Conservation (phyloP, 2,113 vertebrate genomes). For the Mungos mungo region DNA sequence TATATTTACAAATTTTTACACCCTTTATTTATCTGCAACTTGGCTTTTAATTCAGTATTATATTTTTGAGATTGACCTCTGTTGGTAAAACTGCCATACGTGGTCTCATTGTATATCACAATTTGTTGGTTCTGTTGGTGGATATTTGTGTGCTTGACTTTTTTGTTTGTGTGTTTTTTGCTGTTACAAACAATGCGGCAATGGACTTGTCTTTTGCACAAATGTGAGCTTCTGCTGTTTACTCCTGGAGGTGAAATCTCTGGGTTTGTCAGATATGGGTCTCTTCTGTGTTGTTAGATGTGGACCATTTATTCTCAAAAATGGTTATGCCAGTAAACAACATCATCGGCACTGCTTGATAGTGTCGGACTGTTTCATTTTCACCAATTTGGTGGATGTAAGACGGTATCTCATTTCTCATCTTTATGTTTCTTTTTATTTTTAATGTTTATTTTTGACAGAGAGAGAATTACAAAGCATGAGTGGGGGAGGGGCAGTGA, state of each 20-base stretch:
- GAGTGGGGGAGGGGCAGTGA: no score
- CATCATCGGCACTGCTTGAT: not conserved
- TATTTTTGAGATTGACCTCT: not conserved
- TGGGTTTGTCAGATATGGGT: not conserved
- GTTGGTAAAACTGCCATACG: not conserved
- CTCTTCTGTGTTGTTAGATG: not conserved
- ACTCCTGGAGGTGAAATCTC: not conserved
- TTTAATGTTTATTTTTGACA: no score
- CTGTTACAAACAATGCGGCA: not conserved
- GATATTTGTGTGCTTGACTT: not conserved
- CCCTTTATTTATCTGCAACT: not conserved
- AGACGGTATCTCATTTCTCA: not conserved
- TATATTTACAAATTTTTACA: not conserved
- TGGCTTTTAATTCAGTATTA: not conserved
- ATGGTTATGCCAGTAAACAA: not conserved
- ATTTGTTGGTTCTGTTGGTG: not conserved
- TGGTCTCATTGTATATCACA: not conserved
- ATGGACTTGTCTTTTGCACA: not conserved
- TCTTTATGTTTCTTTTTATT: no score
- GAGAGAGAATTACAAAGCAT: no score
- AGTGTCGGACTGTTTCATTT: not conserved
- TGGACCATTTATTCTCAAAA: slow-evolving; percentile 5
- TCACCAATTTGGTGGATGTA: not conserved
- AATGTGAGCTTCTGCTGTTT: not conserved
- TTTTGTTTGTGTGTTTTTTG: not conserved